These are phyloP conservation scores for Notolabrus celidotus DNA, from an alignment of 2,797 vertebrate genomes.

Conservation along the genomic window DNA sequence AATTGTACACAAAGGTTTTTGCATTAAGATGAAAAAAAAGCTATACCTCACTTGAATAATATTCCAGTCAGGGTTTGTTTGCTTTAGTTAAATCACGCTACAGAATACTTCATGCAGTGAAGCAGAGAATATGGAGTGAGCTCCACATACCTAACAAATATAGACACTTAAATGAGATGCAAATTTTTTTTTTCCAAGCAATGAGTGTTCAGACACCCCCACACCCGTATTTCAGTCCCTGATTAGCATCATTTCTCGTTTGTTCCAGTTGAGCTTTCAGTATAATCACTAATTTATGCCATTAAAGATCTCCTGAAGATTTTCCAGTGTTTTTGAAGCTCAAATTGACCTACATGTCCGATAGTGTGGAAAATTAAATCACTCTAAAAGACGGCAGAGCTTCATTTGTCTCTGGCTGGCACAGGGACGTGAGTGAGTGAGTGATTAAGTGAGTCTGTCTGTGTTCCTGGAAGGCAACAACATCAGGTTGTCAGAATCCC, in stretches of 20 bases:
- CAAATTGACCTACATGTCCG: slow-evolving; percentile 73
- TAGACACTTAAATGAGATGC: slow-evolving; percentile 15
- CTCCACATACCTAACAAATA: not conserved
- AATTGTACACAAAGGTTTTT: not conserved
- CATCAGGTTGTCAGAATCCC: slow-evolving; percentile 45
- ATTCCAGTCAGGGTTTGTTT: not conserved
- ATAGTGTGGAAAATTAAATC: slow-evolving; percentile 75
- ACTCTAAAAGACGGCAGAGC: slow-evolving; percentile 53
- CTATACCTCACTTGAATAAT: not conserved
- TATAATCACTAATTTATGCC: slow-evolving; percentile 68
- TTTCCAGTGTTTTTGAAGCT: slow-evolving; percentile 33
- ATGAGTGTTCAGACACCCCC: slow-evolving; percentile 13
- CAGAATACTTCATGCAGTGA: not conserved
- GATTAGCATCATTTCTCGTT: slow-evolving; percentile 54
- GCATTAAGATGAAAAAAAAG: not conserved
- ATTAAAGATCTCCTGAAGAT: slow-evolving; percentile 54
- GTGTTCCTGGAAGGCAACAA: slow-evolving; percentile 43
- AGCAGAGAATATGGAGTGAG: not conserved
- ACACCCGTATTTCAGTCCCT: slow-evolving; percentile 22
- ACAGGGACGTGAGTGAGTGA: slow-evolving; percentile 36
- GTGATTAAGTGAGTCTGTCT: slow-evolving; percentile 47
- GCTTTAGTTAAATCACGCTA: not conserved
- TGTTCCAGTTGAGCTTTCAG: slow-evolving; percentile 54
- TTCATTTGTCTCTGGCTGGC: slow-evolving; percentile 57
- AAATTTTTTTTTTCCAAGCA: slow-evolving; percentile 17